Conservation (phyloP, 2,888 invertebrate species). For the Drosophila dives region DNA sequence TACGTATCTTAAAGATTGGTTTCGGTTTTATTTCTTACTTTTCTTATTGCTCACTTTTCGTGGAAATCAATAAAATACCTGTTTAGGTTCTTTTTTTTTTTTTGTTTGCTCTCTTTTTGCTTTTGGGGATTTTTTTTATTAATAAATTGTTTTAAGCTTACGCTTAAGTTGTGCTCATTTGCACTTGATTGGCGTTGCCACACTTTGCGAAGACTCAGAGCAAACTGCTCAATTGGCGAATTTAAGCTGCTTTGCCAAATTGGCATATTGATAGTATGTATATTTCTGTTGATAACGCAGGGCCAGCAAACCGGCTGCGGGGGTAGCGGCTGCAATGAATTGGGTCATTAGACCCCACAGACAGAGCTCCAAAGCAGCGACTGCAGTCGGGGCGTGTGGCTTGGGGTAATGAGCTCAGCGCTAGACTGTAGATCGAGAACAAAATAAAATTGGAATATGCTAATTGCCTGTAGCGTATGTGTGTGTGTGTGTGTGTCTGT, state of each 20-base stretch:
- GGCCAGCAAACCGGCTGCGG: background rate
- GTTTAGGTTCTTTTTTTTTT: conserved; percentile 12
- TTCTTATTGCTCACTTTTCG: conserved; percentile 44
- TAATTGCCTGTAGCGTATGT: conserved; percentile 52
- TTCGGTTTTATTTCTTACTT: conserved; percentile 24
- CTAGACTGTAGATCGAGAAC: conserved; percentile 47
- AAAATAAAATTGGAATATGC: conserved; percentile 71
- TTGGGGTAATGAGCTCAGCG: conserved; percentile 31
- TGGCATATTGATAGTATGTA: conserved; percentile 31
- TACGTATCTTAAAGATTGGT: conserved; percentile 62
- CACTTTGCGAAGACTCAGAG: conserved; percentile 13
- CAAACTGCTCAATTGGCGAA: conserved; percentile 65
- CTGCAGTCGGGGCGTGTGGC: conserved; percentile 9
- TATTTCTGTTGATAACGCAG: conserved; percentile 12
- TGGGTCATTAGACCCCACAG: conserved; percentile 52
- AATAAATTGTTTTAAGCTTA: conserved; percentile 38
- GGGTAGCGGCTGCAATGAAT: conserved; percentile 20
- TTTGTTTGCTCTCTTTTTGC: background rate
- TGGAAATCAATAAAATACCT: conserved; percentile 77
- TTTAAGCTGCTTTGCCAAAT: conserved; percentile 38
- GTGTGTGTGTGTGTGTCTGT: background rate
- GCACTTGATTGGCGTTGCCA: conserved; percentile 69
- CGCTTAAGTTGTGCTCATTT: conserved; percentile 60
- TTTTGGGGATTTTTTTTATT: conserved; percentile 15
- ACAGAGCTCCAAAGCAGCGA: conserved; percentile 9